A percentile compares a stretch with the other conserved stretches of the same genome.
Conservation (phyloP, 37 sponge, comb jelly and placozoan genomes). For the Beroe forskalii region DNA sequence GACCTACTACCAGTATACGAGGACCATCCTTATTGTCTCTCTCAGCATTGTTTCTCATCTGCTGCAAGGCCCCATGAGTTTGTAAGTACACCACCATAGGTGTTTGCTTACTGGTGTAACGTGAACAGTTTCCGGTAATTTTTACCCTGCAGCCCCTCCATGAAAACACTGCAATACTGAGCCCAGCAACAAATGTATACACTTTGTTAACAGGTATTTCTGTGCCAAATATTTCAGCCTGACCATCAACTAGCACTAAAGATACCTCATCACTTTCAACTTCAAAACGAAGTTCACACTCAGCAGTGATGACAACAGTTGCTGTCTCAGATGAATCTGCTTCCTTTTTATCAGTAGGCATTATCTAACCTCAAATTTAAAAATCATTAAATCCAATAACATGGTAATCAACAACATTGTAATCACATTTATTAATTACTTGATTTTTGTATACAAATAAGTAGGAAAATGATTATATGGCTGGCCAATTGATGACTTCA, state of each 20-base stretch:
- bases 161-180: constrained; percentile 86
- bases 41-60: constrained; percentile 73
- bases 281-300: constrained; percentile 85
- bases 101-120: constrained; percentile 82
- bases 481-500: no score
- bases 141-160: constrained; percentile 74
- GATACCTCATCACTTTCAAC: constrained; percentile 65
- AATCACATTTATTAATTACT: no score
- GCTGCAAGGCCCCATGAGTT: constrained; percentile 80
- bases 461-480: no score
- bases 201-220: constrained; percentile 78
- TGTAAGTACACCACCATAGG: constrained; percentile 93
- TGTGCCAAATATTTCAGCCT: constrained; percentile 93
- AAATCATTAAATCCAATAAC: no score
- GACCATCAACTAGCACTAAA: constrained; percentile 74
- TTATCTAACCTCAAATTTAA: no score
- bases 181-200: constrained; percentile 68
- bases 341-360: not conserved
- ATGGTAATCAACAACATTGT: no score
- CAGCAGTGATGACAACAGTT: constrained; percentile 63
- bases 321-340: not conserved
- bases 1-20: constrained; percentile 83
- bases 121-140: constrained; percentile 73
- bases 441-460: no score
- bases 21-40: constrained; percentile 74